phyloP scores from a whole-genome alignment of 2,113 vertebrate genomes.

The Pelusios castaneus region DNA sequence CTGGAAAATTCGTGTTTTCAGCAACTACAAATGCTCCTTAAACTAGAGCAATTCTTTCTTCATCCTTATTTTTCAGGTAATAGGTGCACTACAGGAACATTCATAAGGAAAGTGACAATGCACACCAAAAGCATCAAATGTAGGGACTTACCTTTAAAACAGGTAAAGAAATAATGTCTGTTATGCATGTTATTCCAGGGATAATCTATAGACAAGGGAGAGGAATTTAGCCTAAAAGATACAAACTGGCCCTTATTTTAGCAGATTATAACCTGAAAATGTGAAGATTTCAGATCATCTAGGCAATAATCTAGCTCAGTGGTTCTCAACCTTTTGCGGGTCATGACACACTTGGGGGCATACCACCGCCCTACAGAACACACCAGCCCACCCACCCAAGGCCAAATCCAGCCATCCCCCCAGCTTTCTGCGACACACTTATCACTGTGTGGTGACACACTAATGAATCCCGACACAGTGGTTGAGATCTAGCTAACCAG shows the following conservation, averaged over 20 bases:
- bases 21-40: not conserved
- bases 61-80: not conserved
- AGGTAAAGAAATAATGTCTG: conserved; percentile 82
- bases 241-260: not conserved
- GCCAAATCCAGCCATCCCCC: no score
- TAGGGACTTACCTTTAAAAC: conserved; percentile 79
- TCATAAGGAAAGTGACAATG: not conserved
- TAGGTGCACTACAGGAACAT: not conserved
- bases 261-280: not conserved
- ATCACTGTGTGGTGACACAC: no score
- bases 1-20: not conserved
- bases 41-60: not conserved
- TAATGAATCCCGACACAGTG: no score
- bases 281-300: not conserved
- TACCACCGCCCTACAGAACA: no score
- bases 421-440: no score
- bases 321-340: no score
- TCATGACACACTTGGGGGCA: no score
- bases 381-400: no score
- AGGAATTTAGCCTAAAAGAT: not conserved
- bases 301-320: not conserved
- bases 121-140: not conserved
- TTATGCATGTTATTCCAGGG: conserved; percentile 84
- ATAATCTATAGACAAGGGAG: conserved; percentile 70
- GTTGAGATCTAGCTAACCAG: no score